These are phyloP conservation scores for Cryptophagus acutangulus DNA, from an alignment of 2,888 invertebrate species.

Conservation along the genomic window DNA sequence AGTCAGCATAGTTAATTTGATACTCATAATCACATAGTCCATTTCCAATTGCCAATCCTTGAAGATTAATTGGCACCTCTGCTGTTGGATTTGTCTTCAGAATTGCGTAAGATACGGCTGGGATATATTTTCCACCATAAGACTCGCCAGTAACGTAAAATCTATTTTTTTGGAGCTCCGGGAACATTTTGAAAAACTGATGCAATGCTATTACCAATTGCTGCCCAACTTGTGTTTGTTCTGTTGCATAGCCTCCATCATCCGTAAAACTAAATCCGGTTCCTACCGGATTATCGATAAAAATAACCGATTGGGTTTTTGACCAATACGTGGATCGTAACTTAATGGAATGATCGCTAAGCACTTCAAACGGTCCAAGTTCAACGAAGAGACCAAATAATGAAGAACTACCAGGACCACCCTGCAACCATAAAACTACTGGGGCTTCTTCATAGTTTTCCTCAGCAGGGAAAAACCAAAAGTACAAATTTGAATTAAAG, in stretches of 20 bases:
- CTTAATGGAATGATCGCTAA: conserved; percentile 43
- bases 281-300: conserved; percentile 89
- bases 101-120: conserved; percentile 71
- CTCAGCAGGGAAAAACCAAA: no score
- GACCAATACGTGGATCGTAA: conserved; percentile 76
- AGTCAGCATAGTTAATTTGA: conserved; percentile 72
- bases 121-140: conserved; percentile 74
- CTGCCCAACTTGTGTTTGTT: no score
- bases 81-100: no score
- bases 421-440: conserved; percentile 79
- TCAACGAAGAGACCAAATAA: conserved; percentile 77
- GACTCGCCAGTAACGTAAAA: conserved; percentile 90
- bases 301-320: conserved; percentile 71
- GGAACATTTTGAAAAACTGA: conserved; percentile 79
- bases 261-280: conserved; percentile 87
- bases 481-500: conserved; percentile 78
- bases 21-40: conserved; percentile 74
- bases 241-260: no score
- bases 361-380: conserved; percentile 63
- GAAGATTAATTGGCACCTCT: conserved; percentile 64
- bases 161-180: no score
- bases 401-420: conserved; percentile 79
- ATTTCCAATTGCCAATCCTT: conserved; percentile 73
- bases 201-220: conserved; percentile 69
- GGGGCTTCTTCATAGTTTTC: conserved; percentile 57